phyloP scores from a whole-genome alignment of 1,140 invertebrate genomes.

The Trialeurodes vaporariorum region DNA sequence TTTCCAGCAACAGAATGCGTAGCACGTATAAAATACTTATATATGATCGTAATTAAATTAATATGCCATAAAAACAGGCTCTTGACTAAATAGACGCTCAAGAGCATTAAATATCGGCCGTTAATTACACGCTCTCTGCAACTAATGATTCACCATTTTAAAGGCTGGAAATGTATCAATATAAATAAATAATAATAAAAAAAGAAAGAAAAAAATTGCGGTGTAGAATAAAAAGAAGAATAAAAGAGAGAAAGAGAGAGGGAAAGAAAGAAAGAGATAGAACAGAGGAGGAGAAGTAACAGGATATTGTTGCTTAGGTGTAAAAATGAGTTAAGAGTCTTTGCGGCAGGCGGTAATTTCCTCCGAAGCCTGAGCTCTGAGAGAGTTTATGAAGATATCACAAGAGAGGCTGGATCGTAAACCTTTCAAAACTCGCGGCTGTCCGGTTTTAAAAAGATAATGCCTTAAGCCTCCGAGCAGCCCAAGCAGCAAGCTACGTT shows the following conservation, averaged over 20 bases:
- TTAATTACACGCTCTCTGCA: no score
- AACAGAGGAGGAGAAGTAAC: background rate
- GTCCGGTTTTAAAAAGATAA: background rate
- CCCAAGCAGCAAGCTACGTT: no score
- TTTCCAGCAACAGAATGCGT: no score
- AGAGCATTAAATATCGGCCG: no score
- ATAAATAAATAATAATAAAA: background rate
- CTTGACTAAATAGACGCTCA: no score
- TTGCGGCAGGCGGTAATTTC: background rate
- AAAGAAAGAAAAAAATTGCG: no score
- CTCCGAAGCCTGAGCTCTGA: background rate
- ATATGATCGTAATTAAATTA: no score
- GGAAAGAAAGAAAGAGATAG: no score
- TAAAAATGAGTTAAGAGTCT: background rate
- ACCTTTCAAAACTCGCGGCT: background rate
- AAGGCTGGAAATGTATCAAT: background rate
- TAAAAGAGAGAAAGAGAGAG: no score
- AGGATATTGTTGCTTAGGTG: background rate
- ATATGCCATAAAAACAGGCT: no score
- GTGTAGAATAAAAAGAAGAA: no score
- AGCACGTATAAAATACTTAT: no score
- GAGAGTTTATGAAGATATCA: background rate
- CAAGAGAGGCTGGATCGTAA: background rate
- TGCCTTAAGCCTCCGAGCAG: background rate
- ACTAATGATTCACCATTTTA: background rate